Percentiles rank a stretch among this genome's conserved stretches.
phyloP scores from a whole-genome alignment of 2,888 invertebrate species.

The Amblyjoppa proteus region DNA sequence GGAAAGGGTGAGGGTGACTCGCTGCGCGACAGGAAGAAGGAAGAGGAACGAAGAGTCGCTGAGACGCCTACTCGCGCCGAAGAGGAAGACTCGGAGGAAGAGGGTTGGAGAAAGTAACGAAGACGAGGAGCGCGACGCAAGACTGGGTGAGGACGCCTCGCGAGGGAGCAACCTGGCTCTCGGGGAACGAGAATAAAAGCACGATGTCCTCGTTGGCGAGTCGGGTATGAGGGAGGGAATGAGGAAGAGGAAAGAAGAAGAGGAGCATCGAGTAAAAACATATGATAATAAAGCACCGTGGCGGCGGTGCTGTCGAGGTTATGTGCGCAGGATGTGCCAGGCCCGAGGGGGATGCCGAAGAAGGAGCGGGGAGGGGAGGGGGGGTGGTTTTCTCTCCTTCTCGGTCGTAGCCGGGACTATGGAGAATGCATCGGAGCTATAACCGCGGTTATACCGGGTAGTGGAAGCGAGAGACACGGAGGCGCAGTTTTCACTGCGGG shows the following conservation, averaged over 20 bases:
- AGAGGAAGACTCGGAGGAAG: slow-evolving; percentile 21
- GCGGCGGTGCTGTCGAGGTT: slow-evolving; percentile 65
- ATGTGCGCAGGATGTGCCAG: slow-evolving; percentile 46
- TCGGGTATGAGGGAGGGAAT: slow-evolving; percentile 15
- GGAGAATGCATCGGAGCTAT: slow-evolving; percentile 22
- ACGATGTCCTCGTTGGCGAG: slow-evolving; percentile 47
- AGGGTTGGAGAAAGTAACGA: slow-evolving; percentile 24
- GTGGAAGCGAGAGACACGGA: slow-evolving; percentile 11
- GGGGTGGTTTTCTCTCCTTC: slow-evolving; percentile 45
- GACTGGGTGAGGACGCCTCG: slow-evolving; percentile 35
- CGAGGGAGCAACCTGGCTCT: slow-evolving; percentile 22
- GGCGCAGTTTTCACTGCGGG: slow-evolving; percentile 55
- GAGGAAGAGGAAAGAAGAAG: slow-evolving; percentile 68
- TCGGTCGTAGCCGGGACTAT: slow-evolving; percentile 18
- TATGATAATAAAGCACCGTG: slow-evolving; percentile 81
- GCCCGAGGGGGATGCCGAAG: slow-evolving; percentile 15
- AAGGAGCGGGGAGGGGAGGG: slow-evolving; percentile 12
- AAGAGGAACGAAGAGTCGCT: slow-evolving; percentile 21
- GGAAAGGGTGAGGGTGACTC: too few relatives aligned
- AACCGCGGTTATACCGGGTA: slow-evolving; percentile 1
- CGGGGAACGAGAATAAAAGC: slow-evolving; percentile 60
- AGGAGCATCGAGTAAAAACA: slow-evolving; percentile 79
- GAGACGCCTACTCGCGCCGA: slow-evolving; percentile 22
- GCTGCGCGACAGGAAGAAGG: neutral
- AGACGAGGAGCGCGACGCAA: slow-evolving; percentile 35